Conservation (phyloP, 2,797 vertebrate species). For the Anomalospiza imberbis region DNA sequence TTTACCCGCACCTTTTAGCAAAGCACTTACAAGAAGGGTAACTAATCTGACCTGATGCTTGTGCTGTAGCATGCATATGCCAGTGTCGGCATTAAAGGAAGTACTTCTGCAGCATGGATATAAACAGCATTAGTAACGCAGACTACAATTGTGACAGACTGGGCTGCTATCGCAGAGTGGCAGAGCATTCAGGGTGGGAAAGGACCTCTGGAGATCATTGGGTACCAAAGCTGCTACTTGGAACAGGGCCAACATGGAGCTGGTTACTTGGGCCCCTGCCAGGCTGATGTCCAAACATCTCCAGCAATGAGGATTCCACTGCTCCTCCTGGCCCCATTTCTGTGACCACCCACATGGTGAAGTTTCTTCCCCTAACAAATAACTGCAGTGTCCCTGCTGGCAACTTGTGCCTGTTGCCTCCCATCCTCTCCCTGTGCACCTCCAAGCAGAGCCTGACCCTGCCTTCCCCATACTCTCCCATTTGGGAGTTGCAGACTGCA, state of each 20-base stretch:
- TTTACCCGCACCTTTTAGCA: not conserved
- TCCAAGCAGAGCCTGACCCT: not conserved
- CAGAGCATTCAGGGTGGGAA: not conserved
- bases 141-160: not conserved
- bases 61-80: not conserved
- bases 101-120: not conserved
- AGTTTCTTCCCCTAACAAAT: not conserved
- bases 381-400: not conserved
- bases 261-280: not conserved
- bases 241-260: not conserved
- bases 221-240: not conserved
- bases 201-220: not conserved
- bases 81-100: not conserved
- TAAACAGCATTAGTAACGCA: not conserved
- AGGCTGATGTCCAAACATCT: not conserved
- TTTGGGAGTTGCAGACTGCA: not conserved
- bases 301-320: not conserved
- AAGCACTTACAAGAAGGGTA: not conserved
- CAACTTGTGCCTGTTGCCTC: not conserved
- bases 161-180: not conserved
- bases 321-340: not conserved
- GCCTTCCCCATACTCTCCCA: not conserved
- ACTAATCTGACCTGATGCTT: not conserved
- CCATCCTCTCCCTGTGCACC: not conserved
- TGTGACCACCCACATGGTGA: fast-evolving